These are phyloP conservation scores for Ommatoiulus sabulosus DNA, from an alignment of 2,888 invertebrate genomes.

Conservation along the genomic window DNA sequence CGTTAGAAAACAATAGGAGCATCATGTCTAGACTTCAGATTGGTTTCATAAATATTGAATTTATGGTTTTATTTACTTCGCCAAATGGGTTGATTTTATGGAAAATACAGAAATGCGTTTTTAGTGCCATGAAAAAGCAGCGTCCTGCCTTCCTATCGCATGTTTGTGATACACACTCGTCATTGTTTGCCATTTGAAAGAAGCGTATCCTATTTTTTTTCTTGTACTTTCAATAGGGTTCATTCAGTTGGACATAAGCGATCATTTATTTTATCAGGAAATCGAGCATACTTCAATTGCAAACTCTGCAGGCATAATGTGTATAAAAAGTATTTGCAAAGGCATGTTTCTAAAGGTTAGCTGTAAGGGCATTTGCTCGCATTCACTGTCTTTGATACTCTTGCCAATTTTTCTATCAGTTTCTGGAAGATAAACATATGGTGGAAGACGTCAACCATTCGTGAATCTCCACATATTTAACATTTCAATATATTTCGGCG, in stretches of 20 bases:
- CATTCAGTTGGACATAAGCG: slow-evolving; percentile 36
- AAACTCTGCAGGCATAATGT: slow-evolving; percentile 2
- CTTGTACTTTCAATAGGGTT: neutral
- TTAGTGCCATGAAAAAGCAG: neutral
- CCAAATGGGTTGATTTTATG: slow-evolving; percentile 28
- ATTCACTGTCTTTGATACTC: neutral
- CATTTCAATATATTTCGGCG: neutral
- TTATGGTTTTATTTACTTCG: neutral
- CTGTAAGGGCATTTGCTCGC: neutral
- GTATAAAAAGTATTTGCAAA: slow-evolving; percentile 19
- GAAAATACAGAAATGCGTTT: neutral
- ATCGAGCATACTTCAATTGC: slow-evolving; percentile 1
- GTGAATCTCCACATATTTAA: neutral
- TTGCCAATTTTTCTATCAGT: slow-evolving; percentile 26
- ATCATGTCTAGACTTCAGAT: neutral
- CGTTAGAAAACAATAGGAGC: neutral
- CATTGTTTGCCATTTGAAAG: neutral
- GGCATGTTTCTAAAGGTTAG: slow-evolving; percentile 1
- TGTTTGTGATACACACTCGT: neutral
- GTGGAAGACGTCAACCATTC: neutral
- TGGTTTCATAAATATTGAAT: neutral
- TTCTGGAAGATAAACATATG: slow-evolving; percentile 26
- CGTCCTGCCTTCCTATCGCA: neutral
- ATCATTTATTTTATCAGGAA: neutral
- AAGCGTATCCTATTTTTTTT: neutral